Evolutionary conservation across 2,888 invertebrate genomes (phyloP), one percentile per base, ranked within the genome.

Genomic region (Torymus texanus): DNA sequence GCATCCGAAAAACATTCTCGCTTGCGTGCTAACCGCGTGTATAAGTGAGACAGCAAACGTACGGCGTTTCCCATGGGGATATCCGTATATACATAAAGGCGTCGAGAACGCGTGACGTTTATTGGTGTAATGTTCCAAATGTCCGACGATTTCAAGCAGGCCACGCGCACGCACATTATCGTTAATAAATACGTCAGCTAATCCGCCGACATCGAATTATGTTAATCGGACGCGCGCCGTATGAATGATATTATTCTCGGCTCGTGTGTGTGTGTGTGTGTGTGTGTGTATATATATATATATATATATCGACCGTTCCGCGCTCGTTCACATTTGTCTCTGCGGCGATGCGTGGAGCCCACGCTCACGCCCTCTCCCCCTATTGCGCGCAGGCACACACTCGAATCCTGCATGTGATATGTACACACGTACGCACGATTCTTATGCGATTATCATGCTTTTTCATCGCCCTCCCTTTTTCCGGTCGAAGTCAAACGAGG

Each of bases 171-270:
- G 56, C 62, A 59, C 62, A 77, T 83, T 81, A 82, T 68, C 83
- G 82, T 83, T 85, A 84, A 87, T 88, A 87, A 87, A 86, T 86
- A 85, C 83, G 82, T 84, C 82, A 83, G 77, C 76, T 82, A 83
- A 84, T 84, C 79, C 77, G 81, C 78, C 78, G 84, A 84, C 86
- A 84, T 87, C 84, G 84, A 85, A 88, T 88, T 87, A 88, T 86
- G 87, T 84, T 88, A 87, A 88, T 88, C 84, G 78, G 81, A 61
- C 51, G 56, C 56, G 68, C 21, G 59, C 18, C 58, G 66, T 80
- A 82, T 83, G 85, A 86, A 84, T 84, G 86, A 86, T 85, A 85
- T 85, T 85, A 87, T 87, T 87, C 83, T 14, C 10, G 8, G 59
- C 14, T 16, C 24, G 66, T 13, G 10, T 56, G 2, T 29, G 4